Evolutionary conservation across 2,888 invertebrate species (phyloP).

Genomic region (Rhopalosiphum nymphaeae): DNA sequence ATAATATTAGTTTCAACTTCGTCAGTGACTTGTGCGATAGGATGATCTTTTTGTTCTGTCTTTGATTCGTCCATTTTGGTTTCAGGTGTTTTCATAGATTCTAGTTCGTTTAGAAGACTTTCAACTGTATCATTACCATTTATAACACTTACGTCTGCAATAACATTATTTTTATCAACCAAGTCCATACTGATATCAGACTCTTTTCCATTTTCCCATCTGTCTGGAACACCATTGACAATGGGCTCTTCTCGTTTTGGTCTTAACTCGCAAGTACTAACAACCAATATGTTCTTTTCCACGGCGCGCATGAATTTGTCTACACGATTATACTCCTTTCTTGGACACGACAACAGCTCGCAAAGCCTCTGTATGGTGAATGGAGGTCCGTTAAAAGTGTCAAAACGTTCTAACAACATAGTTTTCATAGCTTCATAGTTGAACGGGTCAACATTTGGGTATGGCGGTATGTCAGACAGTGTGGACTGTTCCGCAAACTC

Average conservation of each 20-base stretch:
- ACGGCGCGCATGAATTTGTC: constrained; percentile 98
- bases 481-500: constrained; percentile 88
- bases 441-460: constrained; percentile 91
- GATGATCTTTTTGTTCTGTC: constrained; percentile 2
- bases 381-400: constrained; percentile 89
- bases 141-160: constrained; percentile 34
- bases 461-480: constrained; percentile 82
- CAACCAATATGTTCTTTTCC: constrained; percentile 93
- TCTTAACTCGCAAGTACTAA: constrained; percentile 75
- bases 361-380: constrained; percentile 97
- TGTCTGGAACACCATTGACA: constrained; percentile 56
- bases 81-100: constrained; percentile 61
- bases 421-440: constrained; percentile 91
- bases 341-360: constrained; percentile 90
- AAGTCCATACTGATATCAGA: constrained; percentile 59
- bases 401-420: constrained; percentile 83
- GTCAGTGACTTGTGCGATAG: neutral
- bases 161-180: constrained; percentile 58
- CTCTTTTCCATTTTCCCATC: constrained; percentile 62
- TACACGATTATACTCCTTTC: constrained; percentile 93
- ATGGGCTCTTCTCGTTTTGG: constrained; percentile 64
- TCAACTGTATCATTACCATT: constrained; percentile 60
- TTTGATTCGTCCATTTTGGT: constrained; percentile 50
- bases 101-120: constrained; percentile 53
- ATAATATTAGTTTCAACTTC: neutral